Base-by-base conservation (phyloP, 2,113 vertebrate genomes). In the Laterallus jamaicensis region DNA sequence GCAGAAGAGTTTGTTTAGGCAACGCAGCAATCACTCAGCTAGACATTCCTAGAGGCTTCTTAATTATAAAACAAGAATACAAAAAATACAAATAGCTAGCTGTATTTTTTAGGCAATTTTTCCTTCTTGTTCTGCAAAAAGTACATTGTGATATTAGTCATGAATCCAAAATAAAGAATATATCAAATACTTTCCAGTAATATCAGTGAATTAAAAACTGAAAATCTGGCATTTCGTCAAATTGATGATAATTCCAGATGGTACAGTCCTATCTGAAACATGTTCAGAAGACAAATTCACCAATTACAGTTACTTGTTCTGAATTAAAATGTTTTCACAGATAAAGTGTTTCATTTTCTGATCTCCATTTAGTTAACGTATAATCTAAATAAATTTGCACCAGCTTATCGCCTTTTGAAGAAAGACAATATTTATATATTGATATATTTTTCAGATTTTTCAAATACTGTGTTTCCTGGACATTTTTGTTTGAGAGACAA, bases 221-320 rank as follows among this genome's bases (percentile, higher is more conserved):
- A 47, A 91, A 91, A 69, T 67, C 58, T 86, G 95, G 83, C 86
- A 79, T 86, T 90, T 93, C 39, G 81, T 88, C 82, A 92, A 82
- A 93, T 71, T 81, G 49, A 76, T 88, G 37, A n/a, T 80, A 88
- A 76, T 44, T 94, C 92, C 95, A 96, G 93, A 96, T 94, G 79
- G 68, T 69, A 39, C 52, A 81, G 63, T 68, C 83, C 75, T 92
- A 31, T 81, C 69, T 66, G 70, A 92, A 94, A 56, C 86, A 90
- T 59, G 68, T 76, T 90, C 49, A 90, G 75, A 91, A 83, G 82
- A 62, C 32, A 92, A 82, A 50, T 88, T 88, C 84, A 94, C 40
- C 81, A 91, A 70, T 93, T 92, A 80, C 25, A 50, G 24, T 78
- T 70, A 49, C 66, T 74, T 93, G 28, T 85, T 90, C 87, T 79